A percentile compares a stretch with the other conserved stretches of the same genome.
Conservation (phyloP, 1,140 invertebrate genomes). For the Gryllus bimaculatus region DNA sequence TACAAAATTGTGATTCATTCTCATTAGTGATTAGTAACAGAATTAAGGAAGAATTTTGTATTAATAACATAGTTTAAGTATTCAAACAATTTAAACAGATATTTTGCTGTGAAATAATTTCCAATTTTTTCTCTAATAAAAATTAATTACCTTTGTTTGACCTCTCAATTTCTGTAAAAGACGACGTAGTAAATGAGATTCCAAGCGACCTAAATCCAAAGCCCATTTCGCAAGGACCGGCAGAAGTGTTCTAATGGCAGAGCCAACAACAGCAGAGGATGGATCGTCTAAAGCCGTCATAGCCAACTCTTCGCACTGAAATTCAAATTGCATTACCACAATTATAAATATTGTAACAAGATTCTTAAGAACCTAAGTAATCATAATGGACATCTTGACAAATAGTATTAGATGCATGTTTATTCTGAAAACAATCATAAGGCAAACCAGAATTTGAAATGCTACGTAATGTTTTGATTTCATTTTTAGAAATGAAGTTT, state of each 20-base stretch:
- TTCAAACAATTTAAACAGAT: not conserved
- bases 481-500: too few relatives aligned
- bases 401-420: too few relatives aligned
- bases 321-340: not conserved
- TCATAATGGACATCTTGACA: not conserved
- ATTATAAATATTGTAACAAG: not conserved
- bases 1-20: too few relatives aligned
- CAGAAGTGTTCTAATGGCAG: constrained; percentile 38
- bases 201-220: constrained; percentile 41
- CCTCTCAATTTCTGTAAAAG: constrained; percentile 16
- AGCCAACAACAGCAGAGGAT: constrained; percentile 40
- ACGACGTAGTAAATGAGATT: constrained; percentile 35
- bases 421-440: too few relatives aligned
- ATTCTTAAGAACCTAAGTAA: not conserved
- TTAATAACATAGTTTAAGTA: not conserved
- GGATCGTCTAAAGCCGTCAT: constrained; percentile 44
- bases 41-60: not conserved
- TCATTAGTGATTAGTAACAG: too few relatives aligned
- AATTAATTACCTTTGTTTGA: constrained; percentile 11
- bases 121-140: too few relatives aligned
- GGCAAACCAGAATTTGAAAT: too few relatives aligned
- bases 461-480: too few relatives aligned
- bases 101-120: too few relatives aligned
- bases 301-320: constrained; percentile 46
- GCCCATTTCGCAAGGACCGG: constrained; percentile 55